These are phyloP conservation scores for Stenolophus ochropezus DNA, from an alignment of 2,888 invertebrate genomes.

Conservation along the genomic window DNA sequence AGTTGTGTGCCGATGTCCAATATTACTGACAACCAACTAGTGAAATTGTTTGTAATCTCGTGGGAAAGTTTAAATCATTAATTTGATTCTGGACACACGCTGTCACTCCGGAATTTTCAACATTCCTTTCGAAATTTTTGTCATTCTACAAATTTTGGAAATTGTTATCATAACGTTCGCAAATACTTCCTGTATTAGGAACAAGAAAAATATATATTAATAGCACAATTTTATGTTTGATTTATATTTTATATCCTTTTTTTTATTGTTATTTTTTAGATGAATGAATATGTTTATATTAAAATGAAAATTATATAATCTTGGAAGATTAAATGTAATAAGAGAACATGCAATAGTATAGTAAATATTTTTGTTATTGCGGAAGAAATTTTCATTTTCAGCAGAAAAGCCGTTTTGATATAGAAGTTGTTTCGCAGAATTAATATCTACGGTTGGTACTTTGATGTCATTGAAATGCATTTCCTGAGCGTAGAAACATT, in stretches of 20 bases:
- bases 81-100: neutral
- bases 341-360: neutral
- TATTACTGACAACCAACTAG: neutral
- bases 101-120: neutral
- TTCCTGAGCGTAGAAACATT: constrained; percentile 21
- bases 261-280: no score
- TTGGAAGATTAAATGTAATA: neutral
- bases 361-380: neutral
- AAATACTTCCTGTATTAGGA: no score
- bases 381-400: constrained; percentile 1
- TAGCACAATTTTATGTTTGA: no score
- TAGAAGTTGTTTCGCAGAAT: constrained; percentile 2
- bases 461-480: constrained; percentile 32
- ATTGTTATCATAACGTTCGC: neutral
- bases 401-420: neutral
- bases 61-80: neutral
- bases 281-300: no score
- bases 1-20: neutral
- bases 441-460: neutral
- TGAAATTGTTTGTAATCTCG: neutral
- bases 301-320: neutral
- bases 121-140: neutral
- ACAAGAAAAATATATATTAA: no score
- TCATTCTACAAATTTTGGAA: neutral
- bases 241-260: no score